Conservation (phyloP, 2,797 vertebrate species). For the Sparus aurata region DNA sequence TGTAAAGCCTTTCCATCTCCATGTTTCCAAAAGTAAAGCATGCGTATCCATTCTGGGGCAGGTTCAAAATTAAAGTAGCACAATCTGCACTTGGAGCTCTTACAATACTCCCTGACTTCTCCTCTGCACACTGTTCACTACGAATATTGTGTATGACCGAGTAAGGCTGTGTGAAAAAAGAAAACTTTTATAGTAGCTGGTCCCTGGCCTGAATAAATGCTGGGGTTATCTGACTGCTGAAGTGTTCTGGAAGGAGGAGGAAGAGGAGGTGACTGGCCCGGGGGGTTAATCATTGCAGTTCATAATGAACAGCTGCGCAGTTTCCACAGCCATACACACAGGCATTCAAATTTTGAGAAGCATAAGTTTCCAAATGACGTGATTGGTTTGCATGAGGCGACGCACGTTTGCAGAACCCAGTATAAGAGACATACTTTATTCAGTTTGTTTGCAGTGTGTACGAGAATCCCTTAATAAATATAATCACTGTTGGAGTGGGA, state of each 20-base stretch:
- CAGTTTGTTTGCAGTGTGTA: background rate
- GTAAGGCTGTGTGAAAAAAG: background rate
- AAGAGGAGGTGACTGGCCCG: background rate
- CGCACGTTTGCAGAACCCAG: no score
- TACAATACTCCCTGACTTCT: background rate
- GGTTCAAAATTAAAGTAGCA: background rate
- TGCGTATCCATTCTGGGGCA: background rate
- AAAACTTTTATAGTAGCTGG: background rate
- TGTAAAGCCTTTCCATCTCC: constrained; percentile 9
- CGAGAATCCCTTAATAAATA: background rate
- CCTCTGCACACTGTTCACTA: background rate
- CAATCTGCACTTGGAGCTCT: background rate
- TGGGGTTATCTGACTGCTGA: background rate
- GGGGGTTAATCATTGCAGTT: background rate
- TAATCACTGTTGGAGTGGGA: background rate
- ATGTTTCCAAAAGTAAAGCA: constrained; percentile 8
- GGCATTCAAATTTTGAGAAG: background rate
- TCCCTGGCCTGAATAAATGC: background rate
- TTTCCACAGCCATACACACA: background rate
- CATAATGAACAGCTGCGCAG: constrained; percentile 1
- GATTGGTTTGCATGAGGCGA: background rate
- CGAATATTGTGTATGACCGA: background rate
- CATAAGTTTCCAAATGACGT: background rate
- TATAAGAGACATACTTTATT: background rate
- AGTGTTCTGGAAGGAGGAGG: background rate